A percentile compares a stretch with the other conserved stretches of the same genome.
These are phyloP conservation scores for Bucorvus abyssinicus DNA, from an alignment of 2,797 vertebrate species.

Conservation along the genomic window DNA sequence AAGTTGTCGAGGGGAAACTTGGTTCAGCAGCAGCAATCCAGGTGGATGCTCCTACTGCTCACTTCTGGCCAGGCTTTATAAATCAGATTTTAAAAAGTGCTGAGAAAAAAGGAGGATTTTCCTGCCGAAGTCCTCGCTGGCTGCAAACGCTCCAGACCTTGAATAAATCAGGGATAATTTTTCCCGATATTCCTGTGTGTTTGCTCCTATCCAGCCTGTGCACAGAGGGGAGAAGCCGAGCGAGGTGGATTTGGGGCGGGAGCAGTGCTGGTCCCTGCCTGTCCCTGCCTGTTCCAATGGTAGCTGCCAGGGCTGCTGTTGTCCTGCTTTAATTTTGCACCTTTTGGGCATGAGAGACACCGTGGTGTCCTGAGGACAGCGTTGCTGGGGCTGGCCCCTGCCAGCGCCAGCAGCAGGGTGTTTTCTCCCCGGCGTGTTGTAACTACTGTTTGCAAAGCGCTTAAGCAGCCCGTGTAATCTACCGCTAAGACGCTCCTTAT, in stretches of 20 bases:
- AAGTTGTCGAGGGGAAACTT: not conserved
- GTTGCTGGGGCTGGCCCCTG: not conserved
- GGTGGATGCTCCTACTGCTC: not conserved
- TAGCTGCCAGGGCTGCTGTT: not conserved
- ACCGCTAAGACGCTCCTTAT: constrained; percentile 43
- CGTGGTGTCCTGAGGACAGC: not conserved
- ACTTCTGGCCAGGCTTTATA: not conserved
- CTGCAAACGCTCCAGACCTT: not conserved
- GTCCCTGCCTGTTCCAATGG: not conserved
- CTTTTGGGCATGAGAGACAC: accelerated
- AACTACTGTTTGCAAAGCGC: constrained; percentile 66
- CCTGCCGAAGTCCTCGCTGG: not conserved
- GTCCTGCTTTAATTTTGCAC: not conserved
- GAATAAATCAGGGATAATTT: not conserved
- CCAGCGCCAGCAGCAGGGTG: not conserved
- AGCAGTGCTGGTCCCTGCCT: not conserved
- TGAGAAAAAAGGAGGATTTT: not conserved
- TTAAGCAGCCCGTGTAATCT: constrained; percentile 64
- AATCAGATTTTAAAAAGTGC: not conserved
- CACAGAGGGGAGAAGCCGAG: accelerated
- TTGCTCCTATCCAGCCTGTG: not conserved
- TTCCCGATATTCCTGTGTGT: not conserved
- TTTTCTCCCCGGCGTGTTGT: constrained; percentile 23
- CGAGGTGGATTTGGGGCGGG: not conserved
- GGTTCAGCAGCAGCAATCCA: not conserved